These are phyloP conservation scores for Agapostemon virescens DNA, from an alignment of 2,888 invertebrate species.

Conservation along the genomic window DNA sequence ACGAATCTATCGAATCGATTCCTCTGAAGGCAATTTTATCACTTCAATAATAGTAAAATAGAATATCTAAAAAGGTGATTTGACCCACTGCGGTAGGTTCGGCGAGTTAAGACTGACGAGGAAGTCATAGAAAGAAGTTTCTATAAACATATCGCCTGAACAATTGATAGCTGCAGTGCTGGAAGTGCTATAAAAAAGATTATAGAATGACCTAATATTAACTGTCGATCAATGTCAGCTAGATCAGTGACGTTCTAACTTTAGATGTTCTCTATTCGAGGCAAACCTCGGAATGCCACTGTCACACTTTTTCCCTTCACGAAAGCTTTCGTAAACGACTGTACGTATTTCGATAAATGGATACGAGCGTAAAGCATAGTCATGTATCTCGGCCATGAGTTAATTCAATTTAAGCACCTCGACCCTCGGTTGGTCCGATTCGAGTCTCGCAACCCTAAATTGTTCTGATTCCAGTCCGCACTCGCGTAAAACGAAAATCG, in stretches of 20 bases:
- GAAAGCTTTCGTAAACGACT: neutral
- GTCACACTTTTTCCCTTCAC: neutral
- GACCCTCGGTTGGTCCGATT: conserved; percentile 6
- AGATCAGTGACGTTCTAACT: neutral
- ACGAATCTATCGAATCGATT: too few species aligned
- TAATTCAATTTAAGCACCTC: conserved; percentile 13
- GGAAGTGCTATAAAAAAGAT: neutral
- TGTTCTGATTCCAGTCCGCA: conserved; percentile 8
- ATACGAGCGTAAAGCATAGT: conserved; percentile 8
- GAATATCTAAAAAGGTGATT: too few species aligned
- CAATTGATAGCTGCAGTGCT: neutral
- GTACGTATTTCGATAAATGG: neutral
- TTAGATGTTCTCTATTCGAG: neutral
- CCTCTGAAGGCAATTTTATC: too few species aligned
- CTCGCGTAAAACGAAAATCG: neutral
- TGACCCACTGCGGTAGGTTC: too few species aligned
- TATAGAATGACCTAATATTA: neutral
- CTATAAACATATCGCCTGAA: neutral
- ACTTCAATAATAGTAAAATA: too few species aligned
- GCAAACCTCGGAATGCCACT: neutral
- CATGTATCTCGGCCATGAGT: conserved; percentile 13
- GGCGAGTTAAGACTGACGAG: too few species aligned
- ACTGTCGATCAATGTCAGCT: neutral
- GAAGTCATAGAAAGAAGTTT: neutral
- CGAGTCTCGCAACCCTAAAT: conserved; percentile 11